phyloP scores from a whole-genome alignment of 2,888 invertebrate genomes.

The Acleris emargana region DNA sequence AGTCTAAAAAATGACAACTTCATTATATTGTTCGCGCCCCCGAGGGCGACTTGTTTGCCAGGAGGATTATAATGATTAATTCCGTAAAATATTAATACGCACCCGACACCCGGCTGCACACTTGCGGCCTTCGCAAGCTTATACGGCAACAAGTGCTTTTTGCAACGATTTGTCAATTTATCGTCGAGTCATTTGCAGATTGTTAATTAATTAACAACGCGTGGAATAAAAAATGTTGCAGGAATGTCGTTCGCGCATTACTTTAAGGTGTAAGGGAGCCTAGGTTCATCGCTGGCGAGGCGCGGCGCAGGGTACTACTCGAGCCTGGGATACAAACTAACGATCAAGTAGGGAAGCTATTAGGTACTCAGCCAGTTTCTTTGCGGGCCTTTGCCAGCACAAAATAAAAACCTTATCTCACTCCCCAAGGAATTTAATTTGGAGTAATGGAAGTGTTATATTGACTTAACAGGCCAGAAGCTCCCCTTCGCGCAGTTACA shows the following conservation, averaged over 20 bases:
- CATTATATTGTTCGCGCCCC: constrained; percentile 81
- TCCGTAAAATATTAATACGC: constrained; percentile 82
- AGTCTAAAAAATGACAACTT: constrained; percentile 84
- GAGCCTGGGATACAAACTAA: constrained; percentile 43
- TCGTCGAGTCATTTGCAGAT: constrained; percentile 21
- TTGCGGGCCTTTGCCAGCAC: constrained; percentile 67
- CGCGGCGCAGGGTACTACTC: neutral
- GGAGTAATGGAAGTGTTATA: constrained; percentile 84
- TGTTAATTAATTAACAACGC: constrained; percentile 25
- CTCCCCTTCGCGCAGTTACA: constrained; percentile 78
- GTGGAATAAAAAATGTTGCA: constrained; percentile 15
- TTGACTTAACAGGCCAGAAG: constrained; percentile 83
- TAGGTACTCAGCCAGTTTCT: constrained; percentile 64
- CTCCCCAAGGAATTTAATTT: constrained; percentile 84
- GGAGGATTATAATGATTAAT: constrained; percentile 84
- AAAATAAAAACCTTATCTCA: constrained; percentile 81
- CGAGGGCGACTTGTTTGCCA: constrained; percentile 81
- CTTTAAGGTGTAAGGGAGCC: neutral
- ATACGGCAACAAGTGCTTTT: constrained; percentile 74
- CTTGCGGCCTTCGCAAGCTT: constrained; percentile 70
- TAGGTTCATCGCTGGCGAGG: constrained; percentile 19
- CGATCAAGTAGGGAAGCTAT: constrained; percentile 43
- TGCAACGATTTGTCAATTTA: constrained; percentile 52
- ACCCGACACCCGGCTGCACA: constrained; percentile 68
- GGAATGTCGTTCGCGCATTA: constrained; percentile 1